Evolutionary conservation across 2,113 vertebrate genomes (phyloP).

Genomic region (Poecile atricapillus): DNA sequence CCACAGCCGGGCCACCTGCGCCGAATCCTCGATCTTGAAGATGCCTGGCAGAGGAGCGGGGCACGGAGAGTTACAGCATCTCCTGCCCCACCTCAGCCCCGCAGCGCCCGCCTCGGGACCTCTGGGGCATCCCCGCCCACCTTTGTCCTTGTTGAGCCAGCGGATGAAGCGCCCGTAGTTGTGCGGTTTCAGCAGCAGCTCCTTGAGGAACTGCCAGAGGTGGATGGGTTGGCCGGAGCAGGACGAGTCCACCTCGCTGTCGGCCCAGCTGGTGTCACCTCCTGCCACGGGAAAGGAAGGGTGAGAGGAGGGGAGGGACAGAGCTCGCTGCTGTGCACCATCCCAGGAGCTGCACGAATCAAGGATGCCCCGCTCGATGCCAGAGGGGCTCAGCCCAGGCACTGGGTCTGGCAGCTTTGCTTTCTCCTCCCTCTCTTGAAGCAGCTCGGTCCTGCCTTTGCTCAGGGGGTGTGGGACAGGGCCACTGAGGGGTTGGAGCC

Average conservation of each 20-base stretch:
- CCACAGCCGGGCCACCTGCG: slow-evolving; percentile 94
- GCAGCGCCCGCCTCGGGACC: rapidly evolving
- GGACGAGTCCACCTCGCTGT: slow-evolving; percentile 88
- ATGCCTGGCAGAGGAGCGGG: slow-evolving; percentile 77
- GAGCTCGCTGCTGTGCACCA: rapidly evolving
- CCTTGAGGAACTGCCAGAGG: slow-evolving; percentile 96
- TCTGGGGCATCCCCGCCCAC: slow-evolving; percentile 36
- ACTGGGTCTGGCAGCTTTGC: rapidly evolving
- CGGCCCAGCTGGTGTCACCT: slow-evolving; percentile 80
- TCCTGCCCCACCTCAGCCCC: not conserved
- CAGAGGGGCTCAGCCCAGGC: not conserved
- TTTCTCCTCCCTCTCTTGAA: not conserved
- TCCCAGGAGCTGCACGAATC: rapidly evolving
- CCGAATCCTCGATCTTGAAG: slow-evolving; percentile 97
- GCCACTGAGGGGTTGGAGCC: rapidly evolving
- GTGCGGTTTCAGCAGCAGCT: slow-evolving; percentile 93
- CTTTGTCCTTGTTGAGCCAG: slow-evolving; percentile 98
- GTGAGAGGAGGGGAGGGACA: not conserved
- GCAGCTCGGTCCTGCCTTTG: not conserved
- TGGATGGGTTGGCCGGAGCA: slow-evolving; percentile 94
- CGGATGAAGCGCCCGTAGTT: slow-evolving; percentile 94
- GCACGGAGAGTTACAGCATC: not conserved
- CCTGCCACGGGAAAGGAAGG: not conserved
- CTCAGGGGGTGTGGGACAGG: rapidly evolving
- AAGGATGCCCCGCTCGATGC: rapidly evolving